Evolutionary conservation across 2,888 invertebrate species (phyloP).

Genomic region (Sphaeridia pumilis): DNA sequence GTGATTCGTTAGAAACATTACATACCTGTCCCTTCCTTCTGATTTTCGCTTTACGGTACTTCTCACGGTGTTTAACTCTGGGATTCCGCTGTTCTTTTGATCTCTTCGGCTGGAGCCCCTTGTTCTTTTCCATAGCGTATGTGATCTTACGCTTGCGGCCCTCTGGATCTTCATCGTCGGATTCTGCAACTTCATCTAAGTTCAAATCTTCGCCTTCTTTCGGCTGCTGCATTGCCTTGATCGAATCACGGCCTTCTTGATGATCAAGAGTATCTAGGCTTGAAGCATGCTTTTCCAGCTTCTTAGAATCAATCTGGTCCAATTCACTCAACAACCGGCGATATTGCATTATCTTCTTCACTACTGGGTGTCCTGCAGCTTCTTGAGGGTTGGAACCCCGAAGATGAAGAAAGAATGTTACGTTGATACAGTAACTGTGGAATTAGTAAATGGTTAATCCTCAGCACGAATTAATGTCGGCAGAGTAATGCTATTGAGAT

Average conservation of each 20-base stretch:
- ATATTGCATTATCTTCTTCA: constrained; percentile 69
- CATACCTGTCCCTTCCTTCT: constrained; percentile 82
- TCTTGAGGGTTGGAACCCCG: constrained; percentile 47
- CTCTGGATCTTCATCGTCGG: constrained; percentile 18
- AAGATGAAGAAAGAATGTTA: constrained; percentile 70
- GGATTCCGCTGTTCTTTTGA: constrained; percentile 91
- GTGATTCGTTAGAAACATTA: constrained; percentile 11
- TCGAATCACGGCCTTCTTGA: not conserved
- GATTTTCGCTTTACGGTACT: constrained; percentile 82
- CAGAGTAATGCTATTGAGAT: constrained; percentile 12
- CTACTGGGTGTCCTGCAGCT: constrained; percentile 71
- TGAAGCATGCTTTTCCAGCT: constrained; percentile 3
- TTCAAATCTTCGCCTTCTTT: constrained; percentile 13
- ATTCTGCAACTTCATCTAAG: constrained; percentile 12
- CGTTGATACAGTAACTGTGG: constrained; percentile 73
- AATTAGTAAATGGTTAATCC: constrained; percentile 13
- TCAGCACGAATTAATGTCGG: not conserved
- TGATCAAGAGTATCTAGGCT: not conserved
- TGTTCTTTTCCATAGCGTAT: constrained; percentile 90
- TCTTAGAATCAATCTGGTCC: constrained; percentile 19
- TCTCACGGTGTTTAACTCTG: constrained; percentile 83
- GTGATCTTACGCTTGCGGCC: constrained; percentile 69
- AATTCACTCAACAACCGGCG: constrained; percentile 62
- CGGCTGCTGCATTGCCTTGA: constrained; percentile 21
- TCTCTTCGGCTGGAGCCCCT: constrained; percentile 78